phyloP scores from a whole-genome alignment of 2,797 vertebrate genomes.

The Todus mexicanus region DNA sequence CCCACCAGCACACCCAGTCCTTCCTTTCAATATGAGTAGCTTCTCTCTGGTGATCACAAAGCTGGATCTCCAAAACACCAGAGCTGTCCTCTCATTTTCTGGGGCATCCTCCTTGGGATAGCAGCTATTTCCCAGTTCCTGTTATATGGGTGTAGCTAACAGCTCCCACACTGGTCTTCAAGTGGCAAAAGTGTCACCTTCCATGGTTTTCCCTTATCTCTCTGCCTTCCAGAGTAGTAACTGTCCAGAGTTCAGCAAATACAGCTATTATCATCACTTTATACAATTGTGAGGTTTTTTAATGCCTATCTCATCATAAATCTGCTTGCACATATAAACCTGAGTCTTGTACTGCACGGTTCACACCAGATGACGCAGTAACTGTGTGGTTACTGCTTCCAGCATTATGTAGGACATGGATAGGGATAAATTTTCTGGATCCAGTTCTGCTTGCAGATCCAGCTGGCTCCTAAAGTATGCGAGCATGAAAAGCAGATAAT shows the following conservation, averaged over 20 bases:
- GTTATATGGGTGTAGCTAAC: not conserved
- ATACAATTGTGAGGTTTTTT: not conserved
- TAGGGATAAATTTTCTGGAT: not conserved
- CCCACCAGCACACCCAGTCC: not conserved
- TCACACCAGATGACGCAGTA: not conserved
- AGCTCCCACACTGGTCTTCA: not conserved
- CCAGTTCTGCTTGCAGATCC: not conserved
- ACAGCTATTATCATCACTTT: not conserved
- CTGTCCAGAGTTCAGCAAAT: not conserved
- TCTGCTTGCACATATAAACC: not conserved
- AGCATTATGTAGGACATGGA: not conserved
- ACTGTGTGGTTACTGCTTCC: no score
- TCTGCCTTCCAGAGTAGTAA: not conserved
- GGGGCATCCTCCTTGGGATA: not conserved
- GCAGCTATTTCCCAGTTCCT: not conserved
- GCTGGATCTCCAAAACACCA: not conserved
- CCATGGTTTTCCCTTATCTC: not conserved
- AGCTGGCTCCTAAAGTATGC: not conserved
- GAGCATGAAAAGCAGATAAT: constrained; percentile 24
- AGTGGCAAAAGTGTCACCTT: not conserved
- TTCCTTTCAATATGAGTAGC: not conserved
- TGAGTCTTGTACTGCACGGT: not conserved
- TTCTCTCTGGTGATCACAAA: not conserved
- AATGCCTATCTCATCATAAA: not conserved
- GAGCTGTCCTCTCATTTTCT: not conserved